These are phyloP conservation scores for Austrolebias charrua DNA, from an alignment of 2,797 vertebrate species.

Conservation along the genomic window DNA sequence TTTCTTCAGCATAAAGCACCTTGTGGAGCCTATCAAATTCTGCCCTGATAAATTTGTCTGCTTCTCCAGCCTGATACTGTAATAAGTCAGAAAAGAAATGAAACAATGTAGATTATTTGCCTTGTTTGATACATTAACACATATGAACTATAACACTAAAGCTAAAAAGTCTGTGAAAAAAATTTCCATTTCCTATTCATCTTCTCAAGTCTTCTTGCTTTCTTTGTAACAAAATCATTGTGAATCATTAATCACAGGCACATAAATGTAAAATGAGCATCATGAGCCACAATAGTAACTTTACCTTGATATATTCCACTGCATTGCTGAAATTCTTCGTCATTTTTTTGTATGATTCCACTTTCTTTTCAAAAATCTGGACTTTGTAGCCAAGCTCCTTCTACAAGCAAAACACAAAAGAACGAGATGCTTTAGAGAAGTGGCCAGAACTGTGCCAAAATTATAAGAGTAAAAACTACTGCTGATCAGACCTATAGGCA, in stretches of 20 bases:
- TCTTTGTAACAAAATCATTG: not conserved
- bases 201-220: too few species aligned
- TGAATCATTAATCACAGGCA: not conserved
- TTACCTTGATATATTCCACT: constrained; percentile 73
- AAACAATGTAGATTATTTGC: too few species aligned
- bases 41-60: constrained; percentile 69
- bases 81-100: not conserved
- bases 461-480: too few species aligned
- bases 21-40: constrained; percentile 75
- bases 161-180: not conserved
- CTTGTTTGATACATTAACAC: too few species aligned
- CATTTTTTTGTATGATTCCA: constrained; percentile 64
- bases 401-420: constrained; percentile 44
- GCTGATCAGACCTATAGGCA: too few species aligned
- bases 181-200: not conserved
- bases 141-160: not conserved
- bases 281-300: not conserved
- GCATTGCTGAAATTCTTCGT: constrained; percentile 51
- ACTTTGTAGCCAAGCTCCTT: constrained; percentile 68
- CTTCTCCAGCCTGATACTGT: constrained; percentile 73
- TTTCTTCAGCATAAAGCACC: constrained; percentile 63
- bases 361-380: constrained; percentile 74
- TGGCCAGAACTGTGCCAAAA: not conserved
- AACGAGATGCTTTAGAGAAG: not conserved
- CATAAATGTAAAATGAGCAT: not conserved